Evolutionary conservation across 2,797 vertebrate species (phyloP), one percentile per base, ranked within the genome.

Genomic region (Crypturellus tataupa): DNA sequence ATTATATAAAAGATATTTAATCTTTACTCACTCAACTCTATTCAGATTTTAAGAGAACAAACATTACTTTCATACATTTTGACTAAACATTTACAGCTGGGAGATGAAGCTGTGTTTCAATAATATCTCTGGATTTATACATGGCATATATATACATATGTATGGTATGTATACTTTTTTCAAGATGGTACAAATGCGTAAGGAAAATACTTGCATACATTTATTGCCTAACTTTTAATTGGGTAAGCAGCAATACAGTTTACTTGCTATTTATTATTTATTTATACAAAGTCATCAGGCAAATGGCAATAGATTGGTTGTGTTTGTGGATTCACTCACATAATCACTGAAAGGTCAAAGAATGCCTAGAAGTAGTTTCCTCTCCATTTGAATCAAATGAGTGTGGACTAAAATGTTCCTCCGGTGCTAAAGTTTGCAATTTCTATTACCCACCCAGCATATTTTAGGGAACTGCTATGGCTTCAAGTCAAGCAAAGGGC

Each of bases 391-490:
- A 94, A 68, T 87, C 60, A 91, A 91, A 82, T 72, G 37, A 79
- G 33, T 51, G 40, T 33, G 35, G 68, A 89, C 65, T 93, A 76
- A 83, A 68, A 55, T 37, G 86, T 33, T 91, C 84, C 88, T 95
- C 51, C 37, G 92, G 80, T 25, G 25, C 77, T 76, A 49, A 94
- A 95, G 81, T 84, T 42, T 94, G 75, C 69, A 51, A 81, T 71
- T 80, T 80, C 1, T 56, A 91, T 95, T 93, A 94, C 73, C 93
- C 87, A 94, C 63, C 25, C 64, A 71, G 46, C 33, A 84, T 90
- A 93, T 93, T 94, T 90, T 63, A 96, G 70, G 49, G 80, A 94
- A 90, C 18, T 68, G 51, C 69, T 89, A n/a, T 42, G 47, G 90
- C 85, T 77, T 87, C 37, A 81, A 89, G 64, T 94, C 80, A 90